Evolutionary conservation across 2,797 vertebrate species (phyloP), one percentile per base, ranked within the genome.

Genomic region (Cossypha heuglini): DNA sequence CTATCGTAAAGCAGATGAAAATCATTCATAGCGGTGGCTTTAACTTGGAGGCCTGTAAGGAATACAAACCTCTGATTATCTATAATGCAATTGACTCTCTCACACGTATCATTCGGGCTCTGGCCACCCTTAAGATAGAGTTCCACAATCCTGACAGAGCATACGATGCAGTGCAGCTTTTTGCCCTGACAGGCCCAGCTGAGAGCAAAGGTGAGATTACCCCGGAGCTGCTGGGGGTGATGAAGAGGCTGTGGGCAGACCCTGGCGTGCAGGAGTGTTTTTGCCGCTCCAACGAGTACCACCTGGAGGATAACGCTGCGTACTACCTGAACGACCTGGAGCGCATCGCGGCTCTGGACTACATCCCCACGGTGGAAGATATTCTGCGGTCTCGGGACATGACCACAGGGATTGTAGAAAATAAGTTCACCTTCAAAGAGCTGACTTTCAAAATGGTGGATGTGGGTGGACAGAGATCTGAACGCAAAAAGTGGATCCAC

Each of bases 391-490:
- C 99, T 79, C 99, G 99, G 52, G 99, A 99, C 98, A 99, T 99
- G 99, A 99, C 99, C 96, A 99, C 99, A 1, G 99, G 99, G 96
- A 99, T 99, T 51, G 99, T 99, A 97, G 99, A 99, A 98, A 99
- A 99, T 98, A 99, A 99, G 97, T 99, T 99, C 98, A 99, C 99
- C 96, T 99, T 99, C 98, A 99, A 99, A 97, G 99, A 99, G 98
- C 99, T 99, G 97, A 99, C 99, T 91, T 99, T 99, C 98, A 99
- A 99, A 98, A 99, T 99, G 99, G 99, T 99, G 84, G 99, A 99
- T 3, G 99, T 99, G 96, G 99, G 99, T 15, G 99, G 99, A 45
- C 99, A 99, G 97, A 98, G 99, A 46, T 99, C 99, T 0, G 99
- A 99, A 97, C 98, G 99, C 92, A 99, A 99, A 98, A 99, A 99